Conservation (phyloP, 64 coral and sea anemone species). For the Stylophora pistillata region DNA sequence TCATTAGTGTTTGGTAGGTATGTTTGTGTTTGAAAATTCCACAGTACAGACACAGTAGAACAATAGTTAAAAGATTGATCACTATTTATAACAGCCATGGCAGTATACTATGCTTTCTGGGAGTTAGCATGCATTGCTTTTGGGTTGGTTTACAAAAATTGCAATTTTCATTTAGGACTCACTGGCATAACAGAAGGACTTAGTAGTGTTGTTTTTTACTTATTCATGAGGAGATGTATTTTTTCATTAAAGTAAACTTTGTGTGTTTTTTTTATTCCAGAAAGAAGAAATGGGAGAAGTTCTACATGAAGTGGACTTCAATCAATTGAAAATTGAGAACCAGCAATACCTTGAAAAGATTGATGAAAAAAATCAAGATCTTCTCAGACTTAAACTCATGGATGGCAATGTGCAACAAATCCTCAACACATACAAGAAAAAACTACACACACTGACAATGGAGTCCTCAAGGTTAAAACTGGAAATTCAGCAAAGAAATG, state of each 20-base stretch:
- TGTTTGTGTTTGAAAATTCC: too few species aligned
- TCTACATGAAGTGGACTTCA: constrained; percentile 98
- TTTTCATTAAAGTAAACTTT: not conserved
- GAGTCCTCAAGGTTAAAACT: constrained; percentile 86
- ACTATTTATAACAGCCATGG: too few species aligned
- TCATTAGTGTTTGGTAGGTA: not conserved
- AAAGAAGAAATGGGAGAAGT: constrained; percentile 99
- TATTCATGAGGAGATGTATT: not conserved
- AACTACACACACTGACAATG: constrained; percentile 93
- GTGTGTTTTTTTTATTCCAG: constrained; percentile 41
- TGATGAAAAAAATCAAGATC: constrained; percentile 98
- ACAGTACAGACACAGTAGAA: not conserved
- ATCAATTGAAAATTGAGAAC: constrained; percentile 99
- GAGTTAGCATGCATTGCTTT: too few species aligned
- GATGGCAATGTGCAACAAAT: constrained; percentile 94
- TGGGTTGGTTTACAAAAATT: too few species aligned
- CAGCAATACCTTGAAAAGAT: constrained; percentile 99
- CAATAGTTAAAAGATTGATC: too few species aligned
- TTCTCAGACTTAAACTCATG: constrained; percentile 95
- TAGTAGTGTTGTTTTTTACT: too few species aligned
- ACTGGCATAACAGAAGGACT: too few species aligned
- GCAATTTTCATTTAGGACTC: too few species aligned
- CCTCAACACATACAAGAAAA: constrained; percentile 99
- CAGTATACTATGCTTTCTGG: too few species aligned
- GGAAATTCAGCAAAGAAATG: constrained; percentile 93